Percentiles rank a stretch among this genome's conserved stretches.
These are phyloP conservation scores for Cryptus armator DNA, from an alignment of 2,888 invertebrate species.

Conservation along the genomic window DNA sequence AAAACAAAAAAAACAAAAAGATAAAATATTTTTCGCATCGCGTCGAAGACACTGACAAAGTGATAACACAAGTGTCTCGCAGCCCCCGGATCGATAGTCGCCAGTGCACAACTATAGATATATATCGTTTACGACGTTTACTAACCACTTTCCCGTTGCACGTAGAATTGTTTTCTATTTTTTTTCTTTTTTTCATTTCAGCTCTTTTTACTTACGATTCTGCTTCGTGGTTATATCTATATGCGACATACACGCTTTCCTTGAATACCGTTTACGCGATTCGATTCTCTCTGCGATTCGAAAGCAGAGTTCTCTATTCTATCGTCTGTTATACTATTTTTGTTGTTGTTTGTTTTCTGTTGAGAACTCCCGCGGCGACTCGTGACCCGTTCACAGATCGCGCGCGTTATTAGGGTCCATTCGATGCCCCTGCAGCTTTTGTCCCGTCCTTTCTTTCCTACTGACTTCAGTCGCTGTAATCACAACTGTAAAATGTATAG, in stretches of 20 bases:
- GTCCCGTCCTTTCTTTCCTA: too few relatives aligned
- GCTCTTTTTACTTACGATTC: slow-evolving; percentile 5
- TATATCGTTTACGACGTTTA: slow-evolving; percentile 34
- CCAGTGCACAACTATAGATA: background rate
- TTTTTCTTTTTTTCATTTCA: background rate
- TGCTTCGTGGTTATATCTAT: background rate
- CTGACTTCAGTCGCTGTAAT: background rate
- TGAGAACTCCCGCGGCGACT: too few relatives aligned
- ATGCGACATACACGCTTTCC: slow-evolving; percentile 37
- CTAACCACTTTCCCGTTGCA: slow-evolving; percentile 54
- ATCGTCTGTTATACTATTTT: too few relatives aligned
- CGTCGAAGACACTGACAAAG: too few relatives aligned
- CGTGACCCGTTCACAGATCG: slow-evolving; percentile 53
- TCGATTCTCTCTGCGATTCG: slow-evolving; percentile 52
- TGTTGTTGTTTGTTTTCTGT: too few relatives aligned
- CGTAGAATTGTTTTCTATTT: slow-evolving; percentile 29
- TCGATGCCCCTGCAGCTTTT: slow-evolving; percentile 28
- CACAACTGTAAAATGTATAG: slow-evolving; percentile 21
- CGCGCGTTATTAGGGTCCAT: slow-evolving; percentile 55
- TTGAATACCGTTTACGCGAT: slow-evolving; percentile 37
- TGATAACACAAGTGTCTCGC: background rate
- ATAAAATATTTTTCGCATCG: background rate
- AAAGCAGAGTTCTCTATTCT: slow-evolving; percentile 47
- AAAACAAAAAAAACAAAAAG: background rate
- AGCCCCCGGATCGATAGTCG: slow-evolving; percentile 54